Evolutionary conservation across 2,113 vertebrate species (phyloP).

Genomic region (Percopsis transmontana): DNA sequence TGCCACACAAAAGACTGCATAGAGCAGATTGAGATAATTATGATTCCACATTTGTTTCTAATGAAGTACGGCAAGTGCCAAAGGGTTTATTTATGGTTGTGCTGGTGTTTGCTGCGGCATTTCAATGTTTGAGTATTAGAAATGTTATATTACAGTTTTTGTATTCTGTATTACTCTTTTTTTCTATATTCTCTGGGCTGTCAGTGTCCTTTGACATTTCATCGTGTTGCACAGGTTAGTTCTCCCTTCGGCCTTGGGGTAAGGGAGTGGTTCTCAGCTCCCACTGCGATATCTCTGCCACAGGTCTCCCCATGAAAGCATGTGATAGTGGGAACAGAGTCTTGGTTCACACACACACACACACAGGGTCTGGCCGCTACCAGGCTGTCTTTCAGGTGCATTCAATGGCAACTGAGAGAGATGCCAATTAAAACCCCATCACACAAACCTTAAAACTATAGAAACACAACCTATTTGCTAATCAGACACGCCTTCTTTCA

Average conservation of each 20-base stretch:
- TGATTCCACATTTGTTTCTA: constrained; percentile 40
- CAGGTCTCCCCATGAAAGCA: constrained; percentile 12
- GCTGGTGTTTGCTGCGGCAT: not conserved
- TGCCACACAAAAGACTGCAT: constrained; percentile 41
- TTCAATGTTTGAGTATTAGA: not conserved
- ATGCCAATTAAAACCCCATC: not conserved
- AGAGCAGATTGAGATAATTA: constrained; percentile 35
- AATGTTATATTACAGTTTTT: not conserved
- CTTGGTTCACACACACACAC: too few species aligned
- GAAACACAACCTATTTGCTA: too few species aligned
- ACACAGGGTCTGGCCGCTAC: not conserved
- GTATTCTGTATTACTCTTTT: not conserved
- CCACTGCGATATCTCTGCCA: constrained; percentile 13
- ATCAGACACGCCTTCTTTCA: too few species aligned
- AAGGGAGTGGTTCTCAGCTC: constrained; percentile 19
- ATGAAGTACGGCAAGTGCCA: constrained; percentile 1
- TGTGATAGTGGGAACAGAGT: constrained; percentile 2
- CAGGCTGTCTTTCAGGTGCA: constrained; percentile 21
- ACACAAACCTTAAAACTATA: too few species aligned
- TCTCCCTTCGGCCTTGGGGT: constrained; percentile 12
- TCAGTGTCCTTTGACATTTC: constrained; percentile 18
- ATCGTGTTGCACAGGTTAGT: constrained; percentile 37
- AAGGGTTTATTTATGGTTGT: not conserved
- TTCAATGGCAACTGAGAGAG: not conserved
- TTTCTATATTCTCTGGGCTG: constrained; percentile 2